phyloP scores from a whole-genome alignment of 2,888 invertebrate genomes.

The Trilocha varians region DNA sequence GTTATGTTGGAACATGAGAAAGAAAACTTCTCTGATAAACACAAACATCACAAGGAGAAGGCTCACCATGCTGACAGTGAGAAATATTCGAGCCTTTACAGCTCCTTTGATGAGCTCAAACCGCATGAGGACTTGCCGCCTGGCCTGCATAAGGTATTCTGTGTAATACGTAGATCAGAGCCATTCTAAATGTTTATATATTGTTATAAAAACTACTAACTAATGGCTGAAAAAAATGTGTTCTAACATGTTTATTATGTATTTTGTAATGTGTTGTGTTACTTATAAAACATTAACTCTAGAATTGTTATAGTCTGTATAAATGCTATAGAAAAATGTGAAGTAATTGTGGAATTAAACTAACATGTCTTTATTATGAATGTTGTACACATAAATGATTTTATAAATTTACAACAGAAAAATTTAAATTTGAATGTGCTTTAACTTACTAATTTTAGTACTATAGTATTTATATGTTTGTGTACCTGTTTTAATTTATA shows the following conservation, averaged over 20 bases:
- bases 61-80: conserved; percentile 28
- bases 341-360: neutral
- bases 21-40: conserved; percentile 57
- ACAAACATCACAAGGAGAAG: conserved; percentile 41
- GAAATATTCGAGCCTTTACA: conserved; percentile 62
- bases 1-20: conserved; percentile 69
- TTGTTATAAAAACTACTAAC: conserved; percentile 20
- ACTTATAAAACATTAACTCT: neutral
- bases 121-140: conserved; percentile 52
- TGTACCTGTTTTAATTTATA: neutral
- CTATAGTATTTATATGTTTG: neutral
- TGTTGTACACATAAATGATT: conserved; percentile 6
- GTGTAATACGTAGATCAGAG: conserved; percentile 29
- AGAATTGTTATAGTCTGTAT: neutral
- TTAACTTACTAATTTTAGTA: neutral
- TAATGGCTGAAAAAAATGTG: conserved; percentile 13
- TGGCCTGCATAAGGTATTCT: conserved; percentile 56
- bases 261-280: neutral
- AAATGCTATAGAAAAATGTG: neutral
- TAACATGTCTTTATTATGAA: neutral
- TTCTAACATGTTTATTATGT: conserved; percentile 17
- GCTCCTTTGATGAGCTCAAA: conserved; percentile 60
- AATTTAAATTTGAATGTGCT: neutral
- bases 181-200: conserved; percentile 6
- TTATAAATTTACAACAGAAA: neutral